Conservation (phyloP, 37 sponge, comb jelly and placozoan genomes). For the Bolinopsis microptera region DNA sequence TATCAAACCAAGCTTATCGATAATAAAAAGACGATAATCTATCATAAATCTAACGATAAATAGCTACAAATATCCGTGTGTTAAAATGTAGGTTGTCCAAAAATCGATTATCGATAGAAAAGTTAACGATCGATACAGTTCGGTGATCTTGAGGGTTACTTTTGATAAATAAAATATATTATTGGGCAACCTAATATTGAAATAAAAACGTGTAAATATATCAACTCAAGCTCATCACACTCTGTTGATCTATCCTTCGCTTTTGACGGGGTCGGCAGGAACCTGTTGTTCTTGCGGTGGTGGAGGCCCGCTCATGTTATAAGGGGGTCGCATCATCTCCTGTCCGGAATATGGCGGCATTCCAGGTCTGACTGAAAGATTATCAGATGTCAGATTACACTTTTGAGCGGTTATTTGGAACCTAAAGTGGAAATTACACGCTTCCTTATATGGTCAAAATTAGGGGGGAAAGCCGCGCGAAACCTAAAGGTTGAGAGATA, state of each 20-base stretch:
- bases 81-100: too few species aligned
- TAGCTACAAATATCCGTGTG: too few species aligned
- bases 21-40: too few species aligned
- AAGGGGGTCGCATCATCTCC: slow-evolving; percentile 49
- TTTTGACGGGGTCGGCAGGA: not conserved
- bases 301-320: slow-evolving; percentile 11
- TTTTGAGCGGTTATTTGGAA: not conserved
- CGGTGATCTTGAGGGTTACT: too few species aligned
- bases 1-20: too few species aligned
- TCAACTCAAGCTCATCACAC: not conserved
- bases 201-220: not conserved
- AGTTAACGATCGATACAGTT: too few species aligned
- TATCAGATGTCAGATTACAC: not conserved
- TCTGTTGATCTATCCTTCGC: not conserved
- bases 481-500: not conserved
- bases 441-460: not conserved
- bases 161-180: too few species aligned
- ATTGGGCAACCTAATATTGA: too few species aligned
- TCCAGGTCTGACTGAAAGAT: slow-evolving; percentile 25
- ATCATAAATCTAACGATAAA: too few species aligned
- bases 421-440: not conserved
- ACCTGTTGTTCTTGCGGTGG: not conserved
- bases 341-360: not conserved
- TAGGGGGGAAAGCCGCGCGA: not conserved
- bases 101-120: too few species aligned